Conservation (phyloP, 2,888 invertebrate species). For the Melipona bicolor region DNA sequence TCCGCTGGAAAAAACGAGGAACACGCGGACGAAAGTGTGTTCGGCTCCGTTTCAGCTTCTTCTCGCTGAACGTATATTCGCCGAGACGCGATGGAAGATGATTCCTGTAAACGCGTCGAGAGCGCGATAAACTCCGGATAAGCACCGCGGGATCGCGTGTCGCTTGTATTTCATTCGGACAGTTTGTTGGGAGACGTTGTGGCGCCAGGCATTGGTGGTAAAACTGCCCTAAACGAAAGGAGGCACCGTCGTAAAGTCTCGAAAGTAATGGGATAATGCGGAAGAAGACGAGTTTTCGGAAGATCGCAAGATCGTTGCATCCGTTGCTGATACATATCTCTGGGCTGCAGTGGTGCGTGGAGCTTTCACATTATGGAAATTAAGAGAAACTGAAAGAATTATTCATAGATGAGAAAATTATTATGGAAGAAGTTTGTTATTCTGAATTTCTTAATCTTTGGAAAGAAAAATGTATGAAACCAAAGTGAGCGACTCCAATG, state of each 20-base stretch:
- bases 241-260: not conserved
- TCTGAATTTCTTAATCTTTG: too few relatives aligned
- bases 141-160: not conserved
- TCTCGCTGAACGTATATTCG: not conserved
- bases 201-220: not conserved
- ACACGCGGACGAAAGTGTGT: not conserved
- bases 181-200: not conserved
- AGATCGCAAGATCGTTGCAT: not conserved
- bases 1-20: slow-evolving; percentile 3
- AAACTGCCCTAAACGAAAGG: not conserved
- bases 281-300: not conserved
- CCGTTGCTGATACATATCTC: not conserved
- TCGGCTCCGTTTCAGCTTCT: not conserved
- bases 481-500: too few relatives aligned
- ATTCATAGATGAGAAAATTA: too few relatives aligned
- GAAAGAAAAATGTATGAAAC: too few relatives aligned
- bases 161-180: not conserved
- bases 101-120: slow-evolving; percentile 10
- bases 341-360: too few relatives aligned
- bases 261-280: not conserved
- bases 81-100: not conserved
- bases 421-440: too few relatives aligned
- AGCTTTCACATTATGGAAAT: too few relatives aligned
- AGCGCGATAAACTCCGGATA: not conserved
- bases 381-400: too few relatives aligned